Evolutionary conservation across 2,888 invertebrate genomes (phyloP).

Genomic region (Hemithea aestivaria): DNA sequence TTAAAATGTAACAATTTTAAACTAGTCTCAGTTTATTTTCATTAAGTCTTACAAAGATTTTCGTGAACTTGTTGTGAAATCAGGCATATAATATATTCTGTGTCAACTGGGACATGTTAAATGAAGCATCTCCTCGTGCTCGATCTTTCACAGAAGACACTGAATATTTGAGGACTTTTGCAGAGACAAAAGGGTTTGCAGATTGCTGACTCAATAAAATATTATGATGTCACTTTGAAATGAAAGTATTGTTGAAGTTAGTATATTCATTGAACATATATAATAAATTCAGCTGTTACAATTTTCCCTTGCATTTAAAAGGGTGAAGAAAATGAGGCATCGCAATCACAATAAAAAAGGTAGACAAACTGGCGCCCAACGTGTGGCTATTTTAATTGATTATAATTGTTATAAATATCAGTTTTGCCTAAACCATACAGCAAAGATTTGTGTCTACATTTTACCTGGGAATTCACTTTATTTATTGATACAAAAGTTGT

Average conservation of each 20-base stretch:
- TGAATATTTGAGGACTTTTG: conserved; percentile 6
- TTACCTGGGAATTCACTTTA: conserved; percentile 19
- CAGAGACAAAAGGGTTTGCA: conserved; percentile 9
- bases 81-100: conserved; percentile 26
- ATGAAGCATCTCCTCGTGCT: conserved; percentile 36
- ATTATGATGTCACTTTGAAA: conserved; percentile 4
- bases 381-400: too few species aligned
- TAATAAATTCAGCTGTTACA: too few species aligned
- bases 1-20: too few species aligned
- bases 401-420: too few species aligned
- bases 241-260: not conserved
- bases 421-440: too few species aligned
- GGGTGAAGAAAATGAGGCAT: too few species aligned
- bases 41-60: too few species aligned
- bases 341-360: too few species aligned
- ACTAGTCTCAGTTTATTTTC: too few species aligned
- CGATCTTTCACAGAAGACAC: conserved; percentile 20
- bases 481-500: conserved; percentile 10
- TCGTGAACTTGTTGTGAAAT: conserved; percentile 7
- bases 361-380: too few species aligned
- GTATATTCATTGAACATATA: not conserved
- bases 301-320: too few species aligned
- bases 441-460: too few species aligned
- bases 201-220: conserved; percentile 1
- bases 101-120: conserved; percentile 31